A percentile compares a stretch with the other conserved stretches of the same genome.
Conservation (phyloP, 2,888 invertebrate species). For the Pammene aurita region DNA sequence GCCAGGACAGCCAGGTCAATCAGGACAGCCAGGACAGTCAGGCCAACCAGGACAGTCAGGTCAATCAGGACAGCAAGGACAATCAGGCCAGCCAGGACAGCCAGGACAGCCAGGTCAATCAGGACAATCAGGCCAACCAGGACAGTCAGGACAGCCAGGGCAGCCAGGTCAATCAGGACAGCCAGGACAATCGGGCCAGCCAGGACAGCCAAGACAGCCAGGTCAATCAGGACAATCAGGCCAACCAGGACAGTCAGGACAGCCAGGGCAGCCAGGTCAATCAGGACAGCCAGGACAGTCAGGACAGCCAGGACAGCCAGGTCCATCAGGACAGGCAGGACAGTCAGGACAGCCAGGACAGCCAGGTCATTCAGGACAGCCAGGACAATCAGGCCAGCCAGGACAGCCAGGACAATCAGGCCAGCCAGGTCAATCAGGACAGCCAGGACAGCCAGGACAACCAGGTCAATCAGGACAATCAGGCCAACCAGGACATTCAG, state of each 20-base stretch:
- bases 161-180: not conserved
- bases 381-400: too few species aligned
- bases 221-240: not conserved
- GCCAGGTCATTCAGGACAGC: not conserved
- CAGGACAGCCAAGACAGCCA: not conserved
- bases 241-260: not conserved
- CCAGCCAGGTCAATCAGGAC: too few species aligned
- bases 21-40: not conserved
- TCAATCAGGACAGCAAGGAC: too few species aligned
- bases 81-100: not conserved
- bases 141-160: not conserved
- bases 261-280: not conserved
- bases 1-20: not conserved
- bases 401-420: too few species aligned
- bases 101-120: too few species aligned
- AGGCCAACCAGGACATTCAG: too few species aligned
- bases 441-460: too few species aligned
- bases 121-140: not conserved
- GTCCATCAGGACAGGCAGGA: not conserved
- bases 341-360: not conserved
- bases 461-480: too few species aligned
- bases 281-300: not conserved
- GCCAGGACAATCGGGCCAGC: not conserved
- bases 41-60: not conserved
- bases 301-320: not conserved